Percentiles rank a stretch among this genome's conserved stretches.
Conservation (phyloP, 1,140 invertebrate species). For the Agrilus planipennis region DNA sequence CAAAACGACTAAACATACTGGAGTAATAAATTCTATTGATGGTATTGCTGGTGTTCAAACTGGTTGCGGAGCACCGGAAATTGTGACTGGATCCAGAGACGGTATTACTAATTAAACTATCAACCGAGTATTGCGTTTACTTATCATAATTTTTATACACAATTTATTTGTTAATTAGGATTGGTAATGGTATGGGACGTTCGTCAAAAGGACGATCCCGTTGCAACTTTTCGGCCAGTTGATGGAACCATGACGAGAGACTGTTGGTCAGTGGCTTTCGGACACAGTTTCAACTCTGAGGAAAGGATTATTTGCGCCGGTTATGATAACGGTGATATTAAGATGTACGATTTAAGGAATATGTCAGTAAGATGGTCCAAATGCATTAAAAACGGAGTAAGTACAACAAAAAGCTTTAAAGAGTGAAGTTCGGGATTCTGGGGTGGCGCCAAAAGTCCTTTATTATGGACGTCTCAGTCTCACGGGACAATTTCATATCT, state of each 20-base stretch:
- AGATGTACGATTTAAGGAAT: constrained; percentile 83
- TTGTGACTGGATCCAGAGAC: constrained; percentile 87
- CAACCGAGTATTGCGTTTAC: not conserved
- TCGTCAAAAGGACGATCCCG: constrained; percentile 75
- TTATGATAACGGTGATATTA: constrained; percentile 94
- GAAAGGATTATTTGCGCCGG: constrained; percentile 80
- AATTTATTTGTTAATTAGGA: constrained; percentile 37
- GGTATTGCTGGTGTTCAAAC: constrained; percentile 75
- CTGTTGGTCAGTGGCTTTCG: constrained; percentile 81
- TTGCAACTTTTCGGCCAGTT: constrained; percentile 68
- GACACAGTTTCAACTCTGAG: constrained; percentile 74
- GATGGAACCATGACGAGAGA: constrained; percentile 54
- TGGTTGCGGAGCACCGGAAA: constrained; percentile 84
- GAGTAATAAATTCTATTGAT: constrained; percentile 88
- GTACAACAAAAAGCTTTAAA: no score
- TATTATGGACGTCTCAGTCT: no score
- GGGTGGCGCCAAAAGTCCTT: no score
- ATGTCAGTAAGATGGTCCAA: constrained; percentile 83
- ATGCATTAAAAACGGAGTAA: constrained; percentile 85
- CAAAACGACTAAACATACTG: constrained; percentile 69
- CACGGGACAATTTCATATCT: no score
- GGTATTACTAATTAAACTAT: constrained; percentile 40
- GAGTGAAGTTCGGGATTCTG: no score
- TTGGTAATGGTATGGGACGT: constrained; percentile 93
- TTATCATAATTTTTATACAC: not conserved